Evolutionary conservation across 2,113 vertebrate species (phyloP).

Genomic region (Brienomyrus brachyistius): DNA sequence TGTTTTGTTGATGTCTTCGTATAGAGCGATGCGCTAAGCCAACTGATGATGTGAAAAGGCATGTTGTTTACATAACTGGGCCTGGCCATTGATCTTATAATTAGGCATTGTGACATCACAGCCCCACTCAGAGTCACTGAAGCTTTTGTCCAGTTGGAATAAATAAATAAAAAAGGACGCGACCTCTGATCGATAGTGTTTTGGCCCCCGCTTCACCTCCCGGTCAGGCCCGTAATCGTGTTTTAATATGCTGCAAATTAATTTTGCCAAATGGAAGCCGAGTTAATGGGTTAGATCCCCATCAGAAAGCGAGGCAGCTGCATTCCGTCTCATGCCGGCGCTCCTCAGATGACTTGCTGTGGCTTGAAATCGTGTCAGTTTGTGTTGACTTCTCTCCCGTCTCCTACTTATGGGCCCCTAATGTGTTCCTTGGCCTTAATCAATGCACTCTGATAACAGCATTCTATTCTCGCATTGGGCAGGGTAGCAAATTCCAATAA

Average conservation of each 20-base stretch:
- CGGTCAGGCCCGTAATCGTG: conserved; percentile 66
- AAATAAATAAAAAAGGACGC: conserved; percentile 19
- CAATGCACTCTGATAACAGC: conserved; percentile 50
- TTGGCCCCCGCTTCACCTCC: conserved; percentile 54
- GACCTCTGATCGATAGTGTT: conserved; percentile 53
- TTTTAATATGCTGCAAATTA: conserved; percentile 81
- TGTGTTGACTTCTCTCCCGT: conserved; percentile 40
- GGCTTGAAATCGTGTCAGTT: conserved; percentile 30
- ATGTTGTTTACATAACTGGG: not conserved
- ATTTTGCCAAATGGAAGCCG: conserved; percentile 69
- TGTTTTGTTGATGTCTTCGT: not conserved
- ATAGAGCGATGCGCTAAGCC: not conserved
- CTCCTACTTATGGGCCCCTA: conserved; percentile 46
- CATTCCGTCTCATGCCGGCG: conserved; percentile 52
- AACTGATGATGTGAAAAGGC: not conserved
- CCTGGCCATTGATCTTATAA: not conserved
- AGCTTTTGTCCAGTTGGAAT: not conserved
- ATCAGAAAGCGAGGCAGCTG: conserved; percentile 49
- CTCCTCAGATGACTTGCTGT: conserved; percentile 34
- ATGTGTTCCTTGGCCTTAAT: conserved; percentile 55
- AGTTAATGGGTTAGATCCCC: conserved; percentile 72
- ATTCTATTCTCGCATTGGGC: conserved; percentile 52
- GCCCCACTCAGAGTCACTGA: not conserved
- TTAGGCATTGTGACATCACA: not conserved
- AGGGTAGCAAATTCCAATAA: conserved; percentile 42